Conservation (phyloP, 2,113 vertebrate species). For the Eurypyga helias region DNA sequence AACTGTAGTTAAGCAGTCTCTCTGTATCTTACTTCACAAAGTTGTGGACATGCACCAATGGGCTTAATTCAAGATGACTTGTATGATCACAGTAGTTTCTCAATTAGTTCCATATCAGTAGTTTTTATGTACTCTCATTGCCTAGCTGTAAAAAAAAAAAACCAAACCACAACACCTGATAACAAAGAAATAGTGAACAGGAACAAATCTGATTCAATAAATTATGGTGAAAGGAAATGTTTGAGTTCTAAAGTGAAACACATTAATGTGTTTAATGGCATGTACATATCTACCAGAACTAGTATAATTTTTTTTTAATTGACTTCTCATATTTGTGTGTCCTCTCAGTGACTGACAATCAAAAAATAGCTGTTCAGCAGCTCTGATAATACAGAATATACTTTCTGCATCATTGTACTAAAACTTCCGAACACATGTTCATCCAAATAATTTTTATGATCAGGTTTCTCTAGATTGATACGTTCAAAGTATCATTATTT, state of each 20-base stretch:
- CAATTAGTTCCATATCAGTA: not conserved
- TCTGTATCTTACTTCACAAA: not conserved
- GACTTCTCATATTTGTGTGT: not conserved
- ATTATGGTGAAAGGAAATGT: not conserved
- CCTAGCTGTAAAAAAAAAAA: not conserved
- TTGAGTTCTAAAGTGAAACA: not conserved
- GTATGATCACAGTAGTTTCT: not conserved
- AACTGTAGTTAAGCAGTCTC: not conserved
- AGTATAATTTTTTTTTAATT: not conserved
- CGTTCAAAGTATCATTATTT: not conserved
- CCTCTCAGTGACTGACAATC: not conserved
- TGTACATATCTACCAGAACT: accelerated
- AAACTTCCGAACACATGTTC: not conserved
- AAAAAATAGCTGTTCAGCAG: not conserved
- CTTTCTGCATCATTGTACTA: not conserved
- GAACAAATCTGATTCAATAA: not conserved
- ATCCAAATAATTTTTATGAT: not conserved
- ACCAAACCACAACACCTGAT: not conserved
- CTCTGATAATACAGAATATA: not conserved
- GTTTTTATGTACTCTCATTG: not conserved
- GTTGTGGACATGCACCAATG: not conserved
- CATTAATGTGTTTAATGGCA: not conserved
- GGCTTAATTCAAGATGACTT: not conserved
- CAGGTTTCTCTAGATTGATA: not conserved
- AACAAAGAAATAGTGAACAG: not conserved